A percentile compares a stretch with the other conserved stretches of the same genome.
These are phyloP conservation scores for Hydropsyche betteni DNA, from an alignment of 2,888 invertebrate species.

Conservation along the genomic window DNA sequence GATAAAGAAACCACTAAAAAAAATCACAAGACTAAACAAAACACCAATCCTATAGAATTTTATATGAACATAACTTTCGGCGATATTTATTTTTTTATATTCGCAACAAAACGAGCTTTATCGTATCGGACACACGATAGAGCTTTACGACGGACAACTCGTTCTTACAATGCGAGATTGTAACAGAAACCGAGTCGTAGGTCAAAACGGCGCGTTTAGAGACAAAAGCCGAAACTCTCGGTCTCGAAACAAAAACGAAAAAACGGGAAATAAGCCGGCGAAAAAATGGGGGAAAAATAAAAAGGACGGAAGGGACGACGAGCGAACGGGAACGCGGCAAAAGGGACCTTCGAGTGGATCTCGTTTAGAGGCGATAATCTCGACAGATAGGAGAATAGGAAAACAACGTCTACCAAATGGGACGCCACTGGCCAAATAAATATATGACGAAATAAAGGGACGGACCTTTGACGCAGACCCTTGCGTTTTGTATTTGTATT, in stretches of 20 bases:
- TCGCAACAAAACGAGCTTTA: too few species aligned
- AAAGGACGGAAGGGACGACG: neutral
- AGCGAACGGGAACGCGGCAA: neutral
- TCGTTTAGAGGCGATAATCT: conserved; percentile 28
- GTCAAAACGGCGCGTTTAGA: conserved; percentile 1
- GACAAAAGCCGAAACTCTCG: conserved; percentile 1
- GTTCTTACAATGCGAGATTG: too few species aligned
- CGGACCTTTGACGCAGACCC: conserved; percentile 5
- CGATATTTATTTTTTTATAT: too few species aligned
- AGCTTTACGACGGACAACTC: too few species aligned
- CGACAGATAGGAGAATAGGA: conserved; percentile 17
- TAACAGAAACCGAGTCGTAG: neutral
- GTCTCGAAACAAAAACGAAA: neutral
- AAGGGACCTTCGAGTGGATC: conserved; percentile 18
- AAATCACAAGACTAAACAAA: too few species aligned
- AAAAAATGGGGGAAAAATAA: neutral
- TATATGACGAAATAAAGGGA: conserved; percentile 26
- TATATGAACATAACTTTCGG: too few species aligned
- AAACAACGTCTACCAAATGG: conserved; percentile 13
- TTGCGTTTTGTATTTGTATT: too few species aligned
- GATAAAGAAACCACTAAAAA: too few species aligned
- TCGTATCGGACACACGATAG: too few species aligned
- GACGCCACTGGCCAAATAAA: conserved; percentile 3
- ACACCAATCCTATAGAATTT: too few species aligned
- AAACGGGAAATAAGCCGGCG: neutral